These are phyloP conservation scores for Helogale parvula DNA, from an alignment of 2,113 vertebrate genomes.

Conservation along the genomic window DNA sequence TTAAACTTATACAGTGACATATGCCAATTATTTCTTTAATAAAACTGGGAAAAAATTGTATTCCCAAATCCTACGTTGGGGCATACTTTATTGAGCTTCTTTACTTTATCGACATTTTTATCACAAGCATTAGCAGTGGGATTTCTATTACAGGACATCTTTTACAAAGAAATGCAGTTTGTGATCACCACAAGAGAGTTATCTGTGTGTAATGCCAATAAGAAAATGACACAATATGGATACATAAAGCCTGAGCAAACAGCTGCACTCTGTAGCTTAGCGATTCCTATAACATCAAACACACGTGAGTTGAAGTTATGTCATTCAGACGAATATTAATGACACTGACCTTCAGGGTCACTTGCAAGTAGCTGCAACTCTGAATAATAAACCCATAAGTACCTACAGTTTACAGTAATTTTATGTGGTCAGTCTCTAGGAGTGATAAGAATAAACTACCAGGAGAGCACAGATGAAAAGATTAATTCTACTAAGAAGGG, in stretches of 20 bases:
- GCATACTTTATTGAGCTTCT: background rate
- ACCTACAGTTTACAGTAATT: background rate
- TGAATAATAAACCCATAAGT: background rate
- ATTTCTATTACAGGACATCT: background rate
- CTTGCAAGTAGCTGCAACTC: background rate
- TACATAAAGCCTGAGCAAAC: background rate
- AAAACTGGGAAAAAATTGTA: background rate
- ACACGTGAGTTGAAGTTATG: background rate
- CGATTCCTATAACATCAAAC: background rate
- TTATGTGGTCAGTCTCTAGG: background rate
- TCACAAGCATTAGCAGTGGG: background rate
- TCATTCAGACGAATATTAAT: background rate
- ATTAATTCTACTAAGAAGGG: background rate
- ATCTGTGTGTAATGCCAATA: background rate
- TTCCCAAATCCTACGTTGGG: background rate
- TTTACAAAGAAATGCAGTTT: constrained; percentile 45
- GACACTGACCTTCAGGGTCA: background rate
- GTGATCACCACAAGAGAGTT: background rate
- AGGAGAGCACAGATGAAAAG: background rate
- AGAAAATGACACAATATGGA: background rate
- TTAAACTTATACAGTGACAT: background rate
- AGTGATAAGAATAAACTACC: background rate
- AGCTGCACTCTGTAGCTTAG: background rate
- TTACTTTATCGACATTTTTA: background rate
- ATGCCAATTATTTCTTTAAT: background rate